Base-by-base conservation (phyloP, 2,113 vertebrate genomes). In the Petromus typicus region DNA sequence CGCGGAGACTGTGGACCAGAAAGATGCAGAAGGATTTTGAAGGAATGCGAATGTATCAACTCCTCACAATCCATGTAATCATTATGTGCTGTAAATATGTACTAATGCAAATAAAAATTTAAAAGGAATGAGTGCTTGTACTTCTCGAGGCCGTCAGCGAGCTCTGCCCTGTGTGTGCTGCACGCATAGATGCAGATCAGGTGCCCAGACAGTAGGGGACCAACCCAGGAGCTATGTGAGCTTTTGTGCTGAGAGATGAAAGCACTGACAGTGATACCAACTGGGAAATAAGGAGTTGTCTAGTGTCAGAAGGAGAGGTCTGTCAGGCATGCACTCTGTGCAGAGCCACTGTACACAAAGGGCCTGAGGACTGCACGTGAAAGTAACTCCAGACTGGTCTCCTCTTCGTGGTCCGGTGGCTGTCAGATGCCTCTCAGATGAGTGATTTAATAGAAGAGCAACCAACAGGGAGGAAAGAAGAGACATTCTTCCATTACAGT, bases 221-320 rank as follows among this genome's bases (percentile, higher is more conserved):
- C n/a, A 12, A 16, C 13, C 37, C 9, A 8, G 27, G 32, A 69
- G 32, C 18, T 34, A 5, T 48, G 16, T 17, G 25, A 48, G 22
- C 7, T 13, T 57, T 82, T 61, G 57, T 59, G 66, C 40, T 81
- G 48, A 78, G 13, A 59, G 20, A 76, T 83, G 78, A 67, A 7
- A 67, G 22, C 23, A 34, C 37, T 43, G 25, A 61, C 7, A 48
- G 61, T 51, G 18, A 88, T 57, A 13, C 10, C n/a, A 56, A 18
- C 43, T 94, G 84, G 48, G 59, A 89, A 91, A 14, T 76, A 34
- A 87, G n/a, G 12, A 59, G 75, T 59, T n/a, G n/a, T 8, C 30
- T 23, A 51, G n/a, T 88, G 34, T 34, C 48, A 37, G 45, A 57
- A 30, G 27, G 59, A 32, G 27, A 73, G 16, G 11, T 27, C 63